phyloP scores from a whole-genome alignment of 2,888 invertebrate genomes.

The Gandaritis pyraliata region DNA sequence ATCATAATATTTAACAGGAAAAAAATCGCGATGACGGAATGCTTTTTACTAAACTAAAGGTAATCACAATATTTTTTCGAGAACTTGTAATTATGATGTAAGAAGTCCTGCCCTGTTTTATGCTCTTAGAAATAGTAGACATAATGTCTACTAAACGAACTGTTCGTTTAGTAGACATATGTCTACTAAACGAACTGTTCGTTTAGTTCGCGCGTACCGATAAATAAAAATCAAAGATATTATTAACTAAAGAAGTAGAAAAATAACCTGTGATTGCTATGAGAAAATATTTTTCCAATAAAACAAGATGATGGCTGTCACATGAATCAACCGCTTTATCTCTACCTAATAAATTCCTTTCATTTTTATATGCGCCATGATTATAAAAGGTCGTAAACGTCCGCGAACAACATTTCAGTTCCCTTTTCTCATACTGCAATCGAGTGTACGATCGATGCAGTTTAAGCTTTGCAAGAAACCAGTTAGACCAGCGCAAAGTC shows the following conservation, averaged over 20 bases:
- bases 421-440: conserved; percentile 43
- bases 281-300: conserved; percentile 21
- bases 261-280: background rate
- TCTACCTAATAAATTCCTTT: conserved; percentile 41
- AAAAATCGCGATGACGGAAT: conserved; percentile 11
- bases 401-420: conserved; percentile 42
- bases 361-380: conserved; percentile 28
- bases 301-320: conserved; percentile 18
- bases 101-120: conserved; percentile 7
- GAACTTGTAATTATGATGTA: conserved; percentile 18
- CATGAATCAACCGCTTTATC: conserved; percentile 46
- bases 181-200: too few relatives aligned
- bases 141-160: too few relatives aligned
- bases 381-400: conserved; percentile 45
- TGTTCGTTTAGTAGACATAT: background rate
- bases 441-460: conserved; percentile 52
- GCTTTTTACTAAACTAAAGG: conserved; percentile 3
- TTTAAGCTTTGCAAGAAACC: conserved; percentile 52
- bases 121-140: background rate
- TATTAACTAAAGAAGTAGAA: background rate
- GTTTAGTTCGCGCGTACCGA: background rate
- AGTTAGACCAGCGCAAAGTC: conserved; percentile 63
- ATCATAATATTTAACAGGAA: conserved; percentile 11
- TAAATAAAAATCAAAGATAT: conserved; percentile 2
- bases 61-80: conserved; percentile 15